Percentiles rank a stretch among this genome's conserved stretches.
Evolutionary conservation across 2,888 invertebrate species (phyloP).

Genomic region (Amaurobius ferox): DNA sequence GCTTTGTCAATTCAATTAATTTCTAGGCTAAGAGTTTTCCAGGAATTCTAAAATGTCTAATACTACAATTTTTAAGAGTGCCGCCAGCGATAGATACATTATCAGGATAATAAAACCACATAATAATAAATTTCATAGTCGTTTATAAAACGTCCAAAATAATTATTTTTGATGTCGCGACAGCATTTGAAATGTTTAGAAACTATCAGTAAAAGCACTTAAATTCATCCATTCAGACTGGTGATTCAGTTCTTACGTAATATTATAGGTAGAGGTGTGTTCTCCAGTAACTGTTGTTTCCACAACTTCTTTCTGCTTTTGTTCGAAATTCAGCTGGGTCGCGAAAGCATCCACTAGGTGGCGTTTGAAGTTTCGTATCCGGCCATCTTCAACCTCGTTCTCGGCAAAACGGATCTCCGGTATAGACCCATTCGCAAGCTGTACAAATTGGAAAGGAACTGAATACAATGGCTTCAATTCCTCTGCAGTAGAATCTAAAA

Average conservation of each 20-base stretch:
- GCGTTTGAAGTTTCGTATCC: conserved; percentile 73
- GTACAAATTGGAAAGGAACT: conserved; percentile 73
- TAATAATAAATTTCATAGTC: no score
- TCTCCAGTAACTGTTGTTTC: conserved; percentile 62
- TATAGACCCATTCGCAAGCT: conserved; percentile 72
- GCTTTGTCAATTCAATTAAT: no score
- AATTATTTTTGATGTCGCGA: no score
- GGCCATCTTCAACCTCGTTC: conserved; percentile 58
- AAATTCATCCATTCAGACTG: no score
- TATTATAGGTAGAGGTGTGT: conserved; percentile 38
- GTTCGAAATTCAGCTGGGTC: conserved; percentile 61
- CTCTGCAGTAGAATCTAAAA: neutral
- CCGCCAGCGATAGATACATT: no score
- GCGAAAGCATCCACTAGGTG: conserved; percentile 72
- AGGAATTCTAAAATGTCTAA: no score
- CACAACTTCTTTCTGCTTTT: conserved; percentile 9
- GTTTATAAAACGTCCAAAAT: no score
- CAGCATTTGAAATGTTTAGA: no score
- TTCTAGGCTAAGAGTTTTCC: no score
- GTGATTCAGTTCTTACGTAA: conserved; percentile 44
- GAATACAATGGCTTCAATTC: conserved; percentile 34
- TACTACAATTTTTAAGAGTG: no score
- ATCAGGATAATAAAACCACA: no score
- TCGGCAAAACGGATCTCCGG: conserved; percentile 73
- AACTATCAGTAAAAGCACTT: no score